These are phyloP conservation scores for Ochropacha duplaris DNA, from an alignment of 2,888 invertebrate genomes.

Conservation along the genomic window DNA sequence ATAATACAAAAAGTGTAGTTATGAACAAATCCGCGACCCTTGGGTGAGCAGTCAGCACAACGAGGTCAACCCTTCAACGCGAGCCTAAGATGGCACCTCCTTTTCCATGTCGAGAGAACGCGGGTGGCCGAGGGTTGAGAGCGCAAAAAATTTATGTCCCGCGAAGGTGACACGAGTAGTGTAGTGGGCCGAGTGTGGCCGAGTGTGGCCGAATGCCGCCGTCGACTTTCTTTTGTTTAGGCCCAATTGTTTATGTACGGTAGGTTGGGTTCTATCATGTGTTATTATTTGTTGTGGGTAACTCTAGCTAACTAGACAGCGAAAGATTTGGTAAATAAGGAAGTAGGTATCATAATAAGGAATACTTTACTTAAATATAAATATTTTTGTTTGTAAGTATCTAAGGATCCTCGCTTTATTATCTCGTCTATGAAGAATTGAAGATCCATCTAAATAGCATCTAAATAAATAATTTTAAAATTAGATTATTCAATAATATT, in stretches of 20 bases:
- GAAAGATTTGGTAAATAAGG: no score
- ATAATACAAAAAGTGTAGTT: neutral
- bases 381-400: no score
- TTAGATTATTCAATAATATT: no score
- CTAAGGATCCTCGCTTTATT: no score
- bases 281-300: neutral
- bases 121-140: constrained; percentile 52
- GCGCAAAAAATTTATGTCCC: constrained; percentile 72
- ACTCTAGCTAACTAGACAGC: no score
- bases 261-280: neutral
- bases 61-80: constrained; percentile 72
- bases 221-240: constrained; percentile 6
- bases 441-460: no score
- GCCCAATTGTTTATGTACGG: constrained; percentile 9
- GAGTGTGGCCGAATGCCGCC: constrained; percentile 22
- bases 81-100: constrained; percentile 71
- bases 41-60: constrained; percentile 5
- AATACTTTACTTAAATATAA: no score
- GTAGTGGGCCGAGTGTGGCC: no score
- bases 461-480: no score
- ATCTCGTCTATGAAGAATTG: no score
- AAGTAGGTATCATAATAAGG: no score
- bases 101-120: constrained; percentile 66
- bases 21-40: neutral
- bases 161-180: constrained; percentile 51